Percentiles rank a stretch among this genome's conserved stretches.
Evolutionary conservation across 2,797 vertebrate species (phyloP).

Genomic region (Hoplostethus mediterraneus): DNA sequence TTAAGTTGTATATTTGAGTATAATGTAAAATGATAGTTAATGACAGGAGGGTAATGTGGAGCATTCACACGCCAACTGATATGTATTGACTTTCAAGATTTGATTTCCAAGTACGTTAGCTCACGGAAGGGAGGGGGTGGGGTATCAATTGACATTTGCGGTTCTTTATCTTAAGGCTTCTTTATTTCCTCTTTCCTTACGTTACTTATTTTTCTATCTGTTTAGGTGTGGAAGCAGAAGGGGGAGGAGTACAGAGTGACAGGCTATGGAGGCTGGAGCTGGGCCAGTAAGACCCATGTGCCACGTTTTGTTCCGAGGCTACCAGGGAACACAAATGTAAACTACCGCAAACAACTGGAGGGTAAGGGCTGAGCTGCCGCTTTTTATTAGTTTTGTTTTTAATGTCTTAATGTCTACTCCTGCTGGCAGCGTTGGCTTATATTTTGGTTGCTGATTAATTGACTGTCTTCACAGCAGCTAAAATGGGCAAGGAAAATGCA

Average conservation of each 20-base stretch:
- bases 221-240: conserved; percentile 99
- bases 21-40: too few species aligned
- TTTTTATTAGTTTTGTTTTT: background rate
- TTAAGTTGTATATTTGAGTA: too few species aligned
- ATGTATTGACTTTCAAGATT: background rate
- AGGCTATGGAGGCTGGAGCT: conserved; percentile 97
- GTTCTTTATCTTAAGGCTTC: background rate
- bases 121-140: too few species aligned
- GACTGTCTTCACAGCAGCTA: conserved; percentile 58
- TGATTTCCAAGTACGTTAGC: too few species aligned
- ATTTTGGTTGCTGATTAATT: background rate
- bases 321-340: conserved; percentile 97
- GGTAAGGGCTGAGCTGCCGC: conserved; percentile 78
- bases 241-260: conserved; percentile 98
- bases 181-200: background rate
- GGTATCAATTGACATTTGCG: background rate
- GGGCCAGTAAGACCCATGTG: conserved; percentile 96
- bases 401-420: background rate
- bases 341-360: conserved; percentile 91
- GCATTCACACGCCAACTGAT: too few species aligned
- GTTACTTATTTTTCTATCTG: conserved; percentile 4
- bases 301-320: conserved; percentile 92
- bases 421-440: background rate
- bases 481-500: conserved; percentile 64
- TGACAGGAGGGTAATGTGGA: too few species aligned